Base-by-base conservation (phyloP, 1,140 invertebrate species). In the Drosophila ficusphila region DNA sequence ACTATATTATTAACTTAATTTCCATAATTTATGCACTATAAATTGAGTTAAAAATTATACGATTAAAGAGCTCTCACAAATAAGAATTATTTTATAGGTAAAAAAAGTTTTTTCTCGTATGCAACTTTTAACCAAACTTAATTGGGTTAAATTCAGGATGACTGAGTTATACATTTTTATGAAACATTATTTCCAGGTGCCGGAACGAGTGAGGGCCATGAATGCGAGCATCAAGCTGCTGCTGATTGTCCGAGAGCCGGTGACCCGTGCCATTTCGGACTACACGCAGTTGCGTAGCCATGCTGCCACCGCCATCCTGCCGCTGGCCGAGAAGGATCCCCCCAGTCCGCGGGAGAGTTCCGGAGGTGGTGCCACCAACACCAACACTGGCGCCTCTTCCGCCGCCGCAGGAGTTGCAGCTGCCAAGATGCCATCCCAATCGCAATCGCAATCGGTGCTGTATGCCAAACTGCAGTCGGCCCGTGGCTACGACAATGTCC, bases 181-280 rank as follows among this genome's bases (percentile, higher is more conserved):
- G n/a, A n/a, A n/a, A 0, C 3, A 16, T 1, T 3, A 0, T 1
- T 33, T 33, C 1, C 76, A 96, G 96, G 96, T 96, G 33, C 96
- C 96, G 11, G 95, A 97, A 91, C 93, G 98, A 60, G 97, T 99
- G 18, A 94, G 95, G 70, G 95, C 96, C 16, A 99, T 99, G 97
- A 99, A 99, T 91, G 95, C 96, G 2, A 96, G 96, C 85, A 95
- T 98, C 31, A 97, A 98, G 88, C 92, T 99, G 23, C 93, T 99
- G 36, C 93, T 99, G 51, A 99, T 99, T 70, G 97, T 99, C 0
- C 94, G 98, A 0, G 98, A 99, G 91, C 98, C 98, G 0, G 98
- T 99, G 39, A 96, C 96, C 18, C 92, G 98, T 56, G 97, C 98
- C 44, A 98, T 99, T 81, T 99, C 98, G 2, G 98, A 99, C 92